Evolutionary conservation across 2,797 vertebrate species (phyloP).

Genomic region (Onychomys torridus): DNA sequence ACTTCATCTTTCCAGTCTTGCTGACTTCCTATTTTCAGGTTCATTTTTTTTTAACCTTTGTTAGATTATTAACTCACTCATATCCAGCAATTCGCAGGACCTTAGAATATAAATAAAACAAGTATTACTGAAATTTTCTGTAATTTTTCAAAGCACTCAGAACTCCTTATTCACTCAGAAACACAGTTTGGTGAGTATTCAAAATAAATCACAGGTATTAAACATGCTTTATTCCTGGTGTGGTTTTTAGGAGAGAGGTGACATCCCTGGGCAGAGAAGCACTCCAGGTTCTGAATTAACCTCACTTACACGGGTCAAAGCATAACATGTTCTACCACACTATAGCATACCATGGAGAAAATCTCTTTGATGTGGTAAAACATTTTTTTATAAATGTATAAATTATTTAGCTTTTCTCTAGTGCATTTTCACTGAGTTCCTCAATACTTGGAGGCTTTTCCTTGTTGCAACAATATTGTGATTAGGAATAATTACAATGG

Average conservation of each 20-base stretch:
- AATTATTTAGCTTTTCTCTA: background rate
- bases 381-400: background rate
- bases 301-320: slow-evolving; percentile 41
- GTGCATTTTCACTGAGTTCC: slow-evolving; percentile 8
- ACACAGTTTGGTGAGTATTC: slow-evolving; percentile 66
- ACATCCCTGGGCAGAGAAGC: background rate
- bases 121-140: background rate
- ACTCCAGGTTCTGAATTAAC: slow-evolving; percentile 53
- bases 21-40: background rate
- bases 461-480: background rate
- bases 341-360: slow-evolving; percentile 41
- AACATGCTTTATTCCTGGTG: slow-evolving; percentile 40
- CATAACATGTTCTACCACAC: slow-evolving; percentile 32
- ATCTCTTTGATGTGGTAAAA: slow-evolving; percentile 16
- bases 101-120: slow-evolving; percentile 38
- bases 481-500: slow-evolving; percentile 9
- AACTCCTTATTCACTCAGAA: slow-evolving; percentile 63
- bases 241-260: slow-evolving; percentile 19
- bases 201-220: slow-evolving; percentile 71
- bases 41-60: slow-evolving; percentile 53
- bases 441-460: slow-evolving; percentile 15
- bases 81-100: background rate
- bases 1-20: background rate
- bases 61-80: slow-evolving; percentile 44
- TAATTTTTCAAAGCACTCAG: slow-evolving; percentile 43